Evolutionary conservation across 2,113 vertebrate species (phyloP).

Genomic region (Myrmophylax atrothorax): DNA sequence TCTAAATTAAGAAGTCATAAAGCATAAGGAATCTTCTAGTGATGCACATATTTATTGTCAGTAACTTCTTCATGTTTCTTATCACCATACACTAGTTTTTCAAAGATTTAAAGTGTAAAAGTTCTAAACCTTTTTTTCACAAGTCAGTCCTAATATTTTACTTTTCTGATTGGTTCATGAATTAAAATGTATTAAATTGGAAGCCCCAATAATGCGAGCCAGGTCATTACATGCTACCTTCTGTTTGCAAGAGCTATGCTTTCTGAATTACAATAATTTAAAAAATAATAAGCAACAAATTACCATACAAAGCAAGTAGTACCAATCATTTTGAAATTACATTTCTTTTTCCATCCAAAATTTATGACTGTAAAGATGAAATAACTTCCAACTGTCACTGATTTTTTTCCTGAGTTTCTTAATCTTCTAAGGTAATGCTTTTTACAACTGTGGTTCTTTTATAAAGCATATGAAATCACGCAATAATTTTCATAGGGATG

Average conservation of each 20-base stretch:
- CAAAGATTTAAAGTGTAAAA: background rate
- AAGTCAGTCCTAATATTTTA: background rate
- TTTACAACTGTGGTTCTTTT: background rate
- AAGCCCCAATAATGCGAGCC: background rate
- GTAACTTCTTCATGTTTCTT: background rate
- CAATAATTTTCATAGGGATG: background rate
- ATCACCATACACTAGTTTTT: background rate
- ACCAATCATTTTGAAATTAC: background rate
- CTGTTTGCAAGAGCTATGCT: background rate
- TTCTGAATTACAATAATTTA: background rate
- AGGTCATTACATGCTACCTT: background rate
- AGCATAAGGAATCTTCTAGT: background rate
- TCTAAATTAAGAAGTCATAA: background rate
- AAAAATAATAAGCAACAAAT: background rate
- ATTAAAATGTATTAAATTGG: constrained; percentile 32
- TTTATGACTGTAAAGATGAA: background rate
- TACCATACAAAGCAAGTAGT: background rate
- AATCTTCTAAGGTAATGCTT: background rate
- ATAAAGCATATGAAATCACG: background rate
- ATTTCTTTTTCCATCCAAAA: background rate
- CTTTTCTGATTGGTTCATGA: background rate
- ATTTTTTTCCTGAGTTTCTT: background rate
- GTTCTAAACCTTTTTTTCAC: background rate
- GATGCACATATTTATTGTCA: background rate
- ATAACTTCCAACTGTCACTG: background rate